Evolutionary conservation across 2,113 vertebrate genomes (phyloP).

Genomic region (Crotalus viridis): DNA sequence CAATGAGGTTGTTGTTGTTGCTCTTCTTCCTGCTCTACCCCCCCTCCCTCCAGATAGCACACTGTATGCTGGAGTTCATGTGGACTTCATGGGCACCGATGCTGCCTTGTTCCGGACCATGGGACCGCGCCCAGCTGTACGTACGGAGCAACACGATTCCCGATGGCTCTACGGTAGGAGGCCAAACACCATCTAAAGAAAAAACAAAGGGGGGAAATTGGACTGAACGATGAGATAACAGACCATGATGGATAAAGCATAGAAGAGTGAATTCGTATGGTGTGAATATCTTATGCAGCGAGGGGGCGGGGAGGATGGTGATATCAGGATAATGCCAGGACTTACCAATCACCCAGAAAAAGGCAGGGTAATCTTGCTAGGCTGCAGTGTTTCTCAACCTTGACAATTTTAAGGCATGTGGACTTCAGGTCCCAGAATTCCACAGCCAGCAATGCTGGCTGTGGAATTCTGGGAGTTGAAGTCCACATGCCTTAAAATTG

Average conservation of each 20-base stretch:
- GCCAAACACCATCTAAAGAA: neutral
- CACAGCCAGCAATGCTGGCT: too few relatives aligned
- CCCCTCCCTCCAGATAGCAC: conserved; percentile 72
- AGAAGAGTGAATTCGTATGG: neutral
- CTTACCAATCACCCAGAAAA: neutral
- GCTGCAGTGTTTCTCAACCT: neutral
- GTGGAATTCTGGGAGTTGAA: too few relatives aligned
- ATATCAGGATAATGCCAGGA: neutral
- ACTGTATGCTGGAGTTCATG: conserved; percentile 81
- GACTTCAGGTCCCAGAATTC: too few relatives aligned
- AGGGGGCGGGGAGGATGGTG: neutral
- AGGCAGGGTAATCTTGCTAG: neutral
- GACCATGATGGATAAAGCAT: neutral
- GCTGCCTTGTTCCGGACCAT: conserved; percentile 81
- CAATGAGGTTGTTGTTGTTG: neutral
- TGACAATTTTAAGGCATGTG: too few relatives aligned
- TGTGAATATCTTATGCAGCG: neutral
- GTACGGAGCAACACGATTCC: conserved; percentile 84
- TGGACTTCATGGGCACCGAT: conserved; percentile 88
- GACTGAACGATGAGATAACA: neutral
- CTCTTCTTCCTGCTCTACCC: neutral
- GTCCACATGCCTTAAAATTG: too few relatives aligned
- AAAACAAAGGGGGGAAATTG: neutral
- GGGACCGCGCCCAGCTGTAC: conserved; percentile 76
- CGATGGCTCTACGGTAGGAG: conserved; percentile 81